These are phyloP conservation scores for Genyomyrus donnyi DNA, from an alignment of 2,113 vertebrate species.

Conservation along the genomic window DNA sequence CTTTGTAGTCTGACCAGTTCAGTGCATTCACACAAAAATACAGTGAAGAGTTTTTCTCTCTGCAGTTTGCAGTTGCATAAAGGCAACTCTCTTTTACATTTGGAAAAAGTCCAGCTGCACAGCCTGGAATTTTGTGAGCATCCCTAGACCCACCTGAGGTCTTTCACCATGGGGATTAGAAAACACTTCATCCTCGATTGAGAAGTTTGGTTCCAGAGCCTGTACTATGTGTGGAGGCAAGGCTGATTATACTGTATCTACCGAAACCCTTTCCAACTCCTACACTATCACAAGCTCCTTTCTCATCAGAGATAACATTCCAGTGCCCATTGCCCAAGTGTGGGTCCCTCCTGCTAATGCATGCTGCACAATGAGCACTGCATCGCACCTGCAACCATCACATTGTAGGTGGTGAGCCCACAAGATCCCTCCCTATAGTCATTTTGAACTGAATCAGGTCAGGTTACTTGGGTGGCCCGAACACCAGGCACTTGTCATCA, in stretches of 20 bases:
- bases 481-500: neutral
- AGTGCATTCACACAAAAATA: neutral
- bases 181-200: neutral
- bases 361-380: neutral
- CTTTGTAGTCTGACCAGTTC: neutral
- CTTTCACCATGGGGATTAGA: neutral
- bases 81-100: neutral
- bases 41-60: neutral
- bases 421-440: neutral
- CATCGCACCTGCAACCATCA: neutral
- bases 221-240: neutral
- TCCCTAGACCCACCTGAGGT: neutral
- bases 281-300: neutral
- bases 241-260: neutral
- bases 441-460: neutral
- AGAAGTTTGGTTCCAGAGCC: neutral
- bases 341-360: neutral
- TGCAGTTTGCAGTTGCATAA: neutral
- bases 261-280: neutral
- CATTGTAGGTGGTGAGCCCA: neutral
- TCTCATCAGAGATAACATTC: neutral
- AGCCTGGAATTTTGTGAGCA: neutral
- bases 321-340: neutral
- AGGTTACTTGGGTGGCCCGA: neutral
- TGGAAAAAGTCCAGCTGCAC: neutral